Conservation (phyloP, 2,113 vertebrate species). For the Carettochelys insculpta region DNA sequence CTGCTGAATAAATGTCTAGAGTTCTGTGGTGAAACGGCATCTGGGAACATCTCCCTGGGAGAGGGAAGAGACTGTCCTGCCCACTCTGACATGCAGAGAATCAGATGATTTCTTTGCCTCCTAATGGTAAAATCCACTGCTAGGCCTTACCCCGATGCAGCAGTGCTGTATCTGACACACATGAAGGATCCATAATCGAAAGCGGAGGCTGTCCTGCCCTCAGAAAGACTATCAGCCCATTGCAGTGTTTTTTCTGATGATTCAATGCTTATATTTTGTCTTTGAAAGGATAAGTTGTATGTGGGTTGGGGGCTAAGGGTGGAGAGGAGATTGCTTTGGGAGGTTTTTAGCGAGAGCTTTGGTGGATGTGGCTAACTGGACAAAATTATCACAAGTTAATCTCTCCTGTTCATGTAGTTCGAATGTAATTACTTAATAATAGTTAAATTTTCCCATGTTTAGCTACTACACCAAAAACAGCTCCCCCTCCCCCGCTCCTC, state of each 20-base stretch:
- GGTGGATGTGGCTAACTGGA: not conserved
- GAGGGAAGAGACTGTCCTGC: not conserved
- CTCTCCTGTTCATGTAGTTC: not conserved
- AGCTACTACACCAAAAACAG: not conserved
- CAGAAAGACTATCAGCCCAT: not conserved
- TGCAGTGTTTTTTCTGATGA: not conserved
- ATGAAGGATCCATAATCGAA: not conserved
- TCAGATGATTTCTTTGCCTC: not conserved
- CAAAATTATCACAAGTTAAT: not conserved
- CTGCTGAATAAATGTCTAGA: not conserved
- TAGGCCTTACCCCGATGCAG: not conserved
- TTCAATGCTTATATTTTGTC: not conserved
- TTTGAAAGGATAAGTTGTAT: not conserved
- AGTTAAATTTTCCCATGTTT: too few species aligned
- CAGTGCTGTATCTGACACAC: not conserved
- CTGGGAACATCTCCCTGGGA: not conserved
- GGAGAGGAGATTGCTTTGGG: too few species aligned
- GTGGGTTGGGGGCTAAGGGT: not conserved
- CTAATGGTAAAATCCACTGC: not conserved
- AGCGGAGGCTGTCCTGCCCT: not conserved
- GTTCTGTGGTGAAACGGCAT: not conserved
- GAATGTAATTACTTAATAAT: not conserved
- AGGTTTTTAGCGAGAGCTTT: not conserved
- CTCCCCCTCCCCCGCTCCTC: too few species aligned
- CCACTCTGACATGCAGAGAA: not conserved